A percentile compares a stretch with the other conserved stretches of the same genome.
These are phyloP conservation scores for Rhinogobius similis DNA, from an alignment of 2,113 vertebrate species.

Conservation along the genomic window DNA sequence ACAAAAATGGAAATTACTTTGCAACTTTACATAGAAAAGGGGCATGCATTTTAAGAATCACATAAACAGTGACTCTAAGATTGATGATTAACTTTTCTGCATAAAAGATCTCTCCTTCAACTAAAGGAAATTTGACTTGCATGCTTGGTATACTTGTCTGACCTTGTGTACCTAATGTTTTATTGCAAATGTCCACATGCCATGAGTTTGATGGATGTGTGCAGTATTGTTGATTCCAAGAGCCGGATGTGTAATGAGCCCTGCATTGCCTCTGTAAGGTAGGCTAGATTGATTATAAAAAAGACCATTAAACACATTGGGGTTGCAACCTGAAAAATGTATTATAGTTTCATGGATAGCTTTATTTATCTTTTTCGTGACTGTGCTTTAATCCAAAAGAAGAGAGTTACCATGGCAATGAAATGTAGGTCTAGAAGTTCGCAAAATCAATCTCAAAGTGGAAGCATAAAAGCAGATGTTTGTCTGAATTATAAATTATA, in stretches of 20 bases:
- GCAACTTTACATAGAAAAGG: conserved; percentile 16
- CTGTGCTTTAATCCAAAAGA: conserved; percentile 11
- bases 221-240: conserved; percentile 45
- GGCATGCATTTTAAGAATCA: neutral
- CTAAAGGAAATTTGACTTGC: conserved; percentile 48
- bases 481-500: neutral
- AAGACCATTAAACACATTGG: conserved; percentile 60
- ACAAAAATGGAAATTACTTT: neutral
- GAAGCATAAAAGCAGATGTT: neutral
- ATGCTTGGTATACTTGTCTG: conserved; percentile 18
- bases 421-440: neutral
- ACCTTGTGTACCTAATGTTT: conserved; percentile 23
- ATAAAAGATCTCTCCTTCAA: conserved; percentile 37
- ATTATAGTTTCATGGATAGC: conserved; percentile 36
- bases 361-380: conserved; percentile 22
- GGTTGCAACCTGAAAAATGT: conserved; percentile 49
- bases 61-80: conserved; percentile 55
- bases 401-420: conserved; percentile 4
- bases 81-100: conserved; percentile 47
- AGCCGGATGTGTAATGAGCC: conserved; percentile 70
- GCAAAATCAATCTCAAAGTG: neutral
- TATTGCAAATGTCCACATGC: conserved; percentile 15
- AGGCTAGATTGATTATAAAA: conserved; percentile 70
- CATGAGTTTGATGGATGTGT: conserved; percentile 65
- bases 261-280: conserved; percentile 59